Conservation (phyloP, 2,888 invertebrate species). For the Cybosia mesomella region DNA sequence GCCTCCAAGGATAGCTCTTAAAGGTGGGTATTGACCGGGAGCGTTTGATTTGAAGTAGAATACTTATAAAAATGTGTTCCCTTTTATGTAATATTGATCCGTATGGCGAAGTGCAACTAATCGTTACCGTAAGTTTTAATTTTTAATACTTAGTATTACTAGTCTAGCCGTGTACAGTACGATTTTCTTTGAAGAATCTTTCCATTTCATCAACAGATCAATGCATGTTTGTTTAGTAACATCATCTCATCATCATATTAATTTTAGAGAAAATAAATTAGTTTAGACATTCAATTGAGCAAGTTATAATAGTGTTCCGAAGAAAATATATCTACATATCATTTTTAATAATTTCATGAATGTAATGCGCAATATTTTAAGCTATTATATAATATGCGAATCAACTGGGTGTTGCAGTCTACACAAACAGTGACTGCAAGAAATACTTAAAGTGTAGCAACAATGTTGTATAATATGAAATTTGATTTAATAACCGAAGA, state of each 20-base stretch:
- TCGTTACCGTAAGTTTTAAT: conserved; percentile 1
- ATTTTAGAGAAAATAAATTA: background rate
- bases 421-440: background rate
- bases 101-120: background rate
- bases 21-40: conserved; percentile 3
- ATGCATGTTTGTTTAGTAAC: background rate
- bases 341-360: background rate
- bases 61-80: background rate
- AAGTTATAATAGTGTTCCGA: background rate
- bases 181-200: background rate
- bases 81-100: background rate
- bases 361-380: background rate
- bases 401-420: too few species aligned
- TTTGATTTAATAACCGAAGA: too few species aligned
- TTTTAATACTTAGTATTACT: background rate
- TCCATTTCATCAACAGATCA: background rate
- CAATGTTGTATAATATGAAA: background rate
- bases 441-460: background rate
- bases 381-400: too few species aligned
- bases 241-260: too few species aligned
- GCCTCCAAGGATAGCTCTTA: conserved; percentile 60
- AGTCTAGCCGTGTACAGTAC: background rate
- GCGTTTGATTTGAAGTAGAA: background rate
- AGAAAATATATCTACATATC: background rate
- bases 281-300: background rate